phyloP scores from a whole-genome alignment of 2,113 vertebrate genomes.

The Phalacrocorax carbo region DNA sequence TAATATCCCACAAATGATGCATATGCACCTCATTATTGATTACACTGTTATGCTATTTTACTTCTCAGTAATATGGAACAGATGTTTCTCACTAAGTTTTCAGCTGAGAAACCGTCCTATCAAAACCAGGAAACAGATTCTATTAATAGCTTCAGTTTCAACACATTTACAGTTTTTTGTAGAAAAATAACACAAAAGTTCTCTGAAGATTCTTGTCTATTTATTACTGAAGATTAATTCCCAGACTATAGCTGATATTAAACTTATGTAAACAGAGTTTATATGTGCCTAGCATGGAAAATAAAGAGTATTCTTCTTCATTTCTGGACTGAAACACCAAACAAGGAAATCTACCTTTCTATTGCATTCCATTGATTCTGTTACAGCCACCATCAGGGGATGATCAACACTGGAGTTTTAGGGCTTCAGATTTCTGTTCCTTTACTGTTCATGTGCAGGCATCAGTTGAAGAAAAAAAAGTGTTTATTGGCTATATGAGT shows the following conservation, averaged over 20 bases:
- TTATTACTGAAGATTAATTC: neutral
- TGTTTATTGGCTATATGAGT: neutral
- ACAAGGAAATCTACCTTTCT: neutral
- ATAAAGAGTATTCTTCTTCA: neutral
- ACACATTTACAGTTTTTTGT: neutral
- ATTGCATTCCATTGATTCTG: neutral
- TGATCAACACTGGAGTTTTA: neutral
- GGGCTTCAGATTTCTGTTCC: neutral
- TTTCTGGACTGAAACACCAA: neutral
- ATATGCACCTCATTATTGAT: neutral
- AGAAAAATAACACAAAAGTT: neutral
- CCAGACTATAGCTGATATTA: neutral
- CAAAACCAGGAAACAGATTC: neutral
- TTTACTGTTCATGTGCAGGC: neutral
- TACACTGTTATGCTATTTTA: neutral
- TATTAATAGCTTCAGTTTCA: neutral
- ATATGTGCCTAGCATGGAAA: neutral
- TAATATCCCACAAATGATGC: neutral
- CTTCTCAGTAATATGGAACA: neutral
- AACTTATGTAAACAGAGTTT: neutral
- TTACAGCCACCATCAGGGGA: neutral
- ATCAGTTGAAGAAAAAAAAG: neutral
- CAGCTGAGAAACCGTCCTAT: neutral
- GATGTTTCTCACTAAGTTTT: neutral
- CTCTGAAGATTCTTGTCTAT: neutral